phyloP scores from a whole-genome alignment of 1,140 invertebrate species.

The Odontomachus brunneus region DNA sequence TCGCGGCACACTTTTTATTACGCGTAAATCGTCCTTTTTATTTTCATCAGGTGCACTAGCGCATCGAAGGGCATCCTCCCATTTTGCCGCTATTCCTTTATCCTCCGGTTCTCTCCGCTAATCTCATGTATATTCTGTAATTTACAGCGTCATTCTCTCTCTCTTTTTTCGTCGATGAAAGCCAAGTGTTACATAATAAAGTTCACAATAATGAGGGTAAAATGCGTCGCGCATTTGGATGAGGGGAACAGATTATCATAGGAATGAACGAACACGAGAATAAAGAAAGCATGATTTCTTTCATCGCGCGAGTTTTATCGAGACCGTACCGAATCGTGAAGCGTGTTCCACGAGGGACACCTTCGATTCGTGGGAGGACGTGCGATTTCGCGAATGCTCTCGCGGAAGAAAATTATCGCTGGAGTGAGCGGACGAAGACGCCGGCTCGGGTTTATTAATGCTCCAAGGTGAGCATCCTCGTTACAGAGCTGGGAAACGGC shows the following conservation, averaged over 20 bases:
- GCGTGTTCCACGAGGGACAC: background rate
- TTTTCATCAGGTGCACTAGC: slow-evolving; percentile 69
- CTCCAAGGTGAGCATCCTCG: slow-evolving; percentile 73
- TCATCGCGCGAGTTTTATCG: background rate
- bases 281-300: slow-evolving; percentile 14
- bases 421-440: slow-evolving; percentile 32
- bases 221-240: too few relatives aligned
- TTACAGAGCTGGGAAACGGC: slow-evolving; percentile 63
- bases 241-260: background rate
- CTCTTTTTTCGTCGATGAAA: background rate
- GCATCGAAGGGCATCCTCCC: slow-evolving; percentile 5
- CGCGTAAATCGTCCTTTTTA: slow-evolving; percentile 84
- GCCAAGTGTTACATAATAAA: slow-evolving; percentile 14
- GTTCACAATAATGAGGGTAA: background rate
- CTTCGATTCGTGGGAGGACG: slow-evolving; percentile 16
- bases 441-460: slow-evolving; percentile 71
- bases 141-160: background rate
- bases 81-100: background rate
- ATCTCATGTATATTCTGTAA: background rate
- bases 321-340: background rate
- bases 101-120: background rate
- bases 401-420: slow-evolving; percentile 34
- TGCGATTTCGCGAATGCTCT: slow-evolving; percentile 51
- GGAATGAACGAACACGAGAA: background rate
- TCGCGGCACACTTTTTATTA: slow-evolving; percentile 78